Evolutionary conservation across 2,113 vertebrate genomes (phyloP).

Genomic region (Gulo gulo): DNA sequence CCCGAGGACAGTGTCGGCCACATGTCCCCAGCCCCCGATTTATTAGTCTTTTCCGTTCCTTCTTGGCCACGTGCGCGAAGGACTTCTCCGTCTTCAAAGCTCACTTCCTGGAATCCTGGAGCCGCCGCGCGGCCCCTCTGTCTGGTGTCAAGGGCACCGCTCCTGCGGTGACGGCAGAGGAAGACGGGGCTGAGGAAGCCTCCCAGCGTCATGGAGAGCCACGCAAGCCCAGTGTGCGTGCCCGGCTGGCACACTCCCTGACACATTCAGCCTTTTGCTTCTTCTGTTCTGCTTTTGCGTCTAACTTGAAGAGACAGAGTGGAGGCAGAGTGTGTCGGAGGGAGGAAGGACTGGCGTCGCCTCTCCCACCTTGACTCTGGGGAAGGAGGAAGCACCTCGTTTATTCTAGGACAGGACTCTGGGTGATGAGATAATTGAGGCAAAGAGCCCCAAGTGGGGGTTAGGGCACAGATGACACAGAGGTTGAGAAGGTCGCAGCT

Average conservation of each 20-base stretch:
- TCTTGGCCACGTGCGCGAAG: conserved; percentile 48
- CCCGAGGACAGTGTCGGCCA: background rate
- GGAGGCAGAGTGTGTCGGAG: accelerated
- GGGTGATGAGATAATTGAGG: background rate
- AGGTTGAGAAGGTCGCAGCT: background rate
- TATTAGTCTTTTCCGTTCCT: conserved; percentile 60
- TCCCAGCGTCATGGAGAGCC: conserved; percentile 41
- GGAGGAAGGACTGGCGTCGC: background rate
- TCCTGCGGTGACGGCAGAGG: conserved; percentile 9
- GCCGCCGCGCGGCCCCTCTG: conserved; percentile 64
- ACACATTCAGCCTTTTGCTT: accelerated
- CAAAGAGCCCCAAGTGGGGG: background rate
- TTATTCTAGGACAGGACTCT: background rate
- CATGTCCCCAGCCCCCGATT: conserved; percentile 34
- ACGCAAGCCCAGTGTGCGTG: background rate
- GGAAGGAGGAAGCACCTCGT: background rate
- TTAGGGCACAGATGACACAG: background rate
- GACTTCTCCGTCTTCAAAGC: conserved; percentile 69
- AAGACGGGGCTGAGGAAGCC: background rate
- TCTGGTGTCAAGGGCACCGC: conserved; percentile 60
- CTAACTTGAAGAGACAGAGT: background rate
- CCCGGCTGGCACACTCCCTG: background rate
- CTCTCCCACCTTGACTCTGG: background rate
- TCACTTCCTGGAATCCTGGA: conserved; percentile 77
- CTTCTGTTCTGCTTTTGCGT: background rate